These are phyloP conservation scores for Antigone vipio DNA, from an alignment of 2,113 vertebrate species.

Conservation along the genomic window DNA sequence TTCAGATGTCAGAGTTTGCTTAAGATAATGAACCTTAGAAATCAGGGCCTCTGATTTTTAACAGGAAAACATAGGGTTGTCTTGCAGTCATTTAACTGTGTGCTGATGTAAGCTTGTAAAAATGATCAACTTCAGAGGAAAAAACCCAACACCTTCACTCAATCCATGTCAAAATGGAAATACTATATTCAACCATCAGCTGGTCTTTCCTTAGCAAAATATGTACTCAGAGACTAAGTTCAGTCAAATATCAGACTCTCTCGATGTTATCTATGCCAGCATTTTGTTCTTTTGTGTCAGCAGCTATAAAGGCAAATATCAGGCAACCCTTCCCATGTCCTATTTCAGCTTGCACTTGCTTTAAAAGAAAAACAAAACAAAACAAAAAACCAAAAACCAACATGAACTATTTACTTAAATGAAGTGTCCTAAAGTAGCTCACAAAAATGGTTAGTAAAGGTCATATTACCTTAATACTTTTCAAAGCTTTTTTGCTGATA, in stretches of 20 bases:
- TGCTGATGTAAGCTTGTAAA: neutral
- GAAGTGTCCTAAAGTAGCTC: neutral
- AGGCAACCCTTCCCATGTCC: neutral
- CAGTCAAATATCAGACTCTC: neutral
- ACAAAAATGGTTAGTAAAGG: neutral
- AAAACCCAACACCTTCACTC: neutral
- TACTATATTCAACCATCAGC: neutral
- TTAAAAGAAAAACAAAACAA: neutral
- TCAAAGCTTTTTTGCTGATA: neutral
- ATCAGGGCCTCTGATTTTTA: neutral
- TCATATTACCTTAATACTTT: neutral
- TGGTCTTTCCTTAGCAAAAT: neutral
- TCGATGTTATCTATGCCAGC: neutral
- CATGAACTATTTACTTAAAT: neutral
- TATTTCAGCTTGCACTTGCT: neutral
- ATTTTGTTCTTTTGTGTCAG: neutral
- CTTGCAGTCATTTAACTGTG: neutral
- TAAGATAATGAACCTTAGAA: neutral
- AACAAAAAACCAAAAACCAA: too few relatives aligned
- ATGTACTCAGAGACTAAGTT: neutral
- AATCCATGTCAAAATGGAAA: neutral
- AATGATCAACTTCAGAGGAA: neutral
- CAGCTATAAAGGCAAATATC: neutral
- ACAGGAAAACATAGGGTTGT: neutral
- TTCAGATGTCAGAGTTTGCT: neutral